A percentile compares a stretch with the other conserved stretches of the same genome.
These are phyloP conservation scores for Eristalinus aeneus DNA, from an alignment of 2,888 invertebrate species.

Conservation along the genomic window DNA sequence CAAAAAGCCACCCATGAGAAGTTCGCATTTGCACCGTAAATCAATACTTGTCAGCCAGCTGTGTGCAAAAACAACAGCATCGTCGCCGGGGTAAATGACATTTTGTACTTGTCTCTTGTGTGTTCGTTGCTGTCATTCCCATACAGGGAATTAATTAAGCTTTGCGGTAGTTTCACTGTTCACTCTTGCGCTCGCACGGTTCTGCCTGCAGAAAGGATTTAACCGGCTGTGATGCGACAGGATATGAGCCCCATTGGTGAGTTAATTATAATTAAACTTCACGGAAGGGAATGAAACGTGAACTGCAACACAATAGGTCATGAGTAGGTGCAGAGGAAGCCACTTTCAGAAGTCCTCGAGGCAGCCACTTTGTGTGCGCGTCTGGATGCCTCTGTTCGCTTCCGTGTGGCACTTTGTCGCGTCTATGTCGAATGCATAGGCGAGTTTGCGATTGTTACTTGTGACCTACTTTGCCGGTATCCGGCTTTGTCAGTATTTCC, in stretches of 20 bases:
- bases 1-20: no score
- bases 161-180: neutral
- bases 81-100: neutral
- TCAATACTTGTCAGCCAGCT: neutral
- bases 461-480: neutral
- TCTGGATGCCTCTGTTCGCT: no score
- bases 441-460: neutral
- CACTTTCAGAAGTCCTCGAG: neutral
- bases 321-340: neutral
- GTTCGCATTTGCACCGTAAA: neutral
- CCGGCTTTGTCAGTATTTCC: neutral
- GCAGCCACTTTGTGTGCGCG: no score
- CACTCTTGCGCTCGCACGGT: neutral
- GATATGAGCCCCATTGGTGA: neutral
- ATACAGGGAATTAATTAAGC: neutral
- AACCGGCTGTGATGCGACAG: neutral
- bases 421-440: neutral
- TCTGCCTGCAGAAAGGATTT: neutral
- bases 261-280: neutral
- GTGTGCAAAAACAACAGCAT: neutral
- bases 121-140: neutral
- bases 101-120: neutral
- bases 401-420: neutral
- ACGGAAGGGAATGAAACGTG: neutral
- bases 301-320: neutral